These are phyloP conservation scores for Pteromalus puparum DNA, from an alignment of 1,140 invertebrate genomes.

Conservation along the genomic window DNA sequence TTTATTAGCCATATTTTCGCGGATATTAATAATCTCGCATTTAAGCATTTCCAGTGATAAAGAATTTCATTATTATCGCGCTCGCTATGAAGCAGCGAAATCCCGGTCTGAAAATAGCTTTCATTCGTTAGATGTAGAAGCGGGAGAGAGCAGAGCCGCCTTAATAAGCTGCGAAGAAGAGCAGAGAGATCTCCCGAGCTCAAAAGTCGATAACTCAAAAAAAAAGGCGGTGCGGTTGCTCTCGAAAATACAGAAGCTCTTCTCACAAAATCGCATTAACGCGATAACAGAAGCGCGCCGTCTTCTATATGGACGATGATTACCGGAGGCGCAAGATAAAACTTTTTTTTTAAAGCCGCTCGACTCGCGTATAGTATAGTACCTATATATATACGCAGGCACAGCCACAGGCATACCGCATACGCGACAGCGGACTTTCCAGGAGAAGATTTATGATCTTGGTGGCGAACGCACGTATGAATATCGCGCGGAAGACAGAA, in stretches of 20 bases:
- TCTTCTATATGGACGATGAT: conserved; percentile 12
- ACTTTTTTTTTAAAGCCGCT: background rate
- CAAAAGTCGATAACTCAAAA: conserved; percentile 21
- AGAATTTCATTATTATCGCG: background rate
- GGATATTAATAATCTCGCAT: background rate
- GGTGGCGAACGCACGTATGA: background rate
- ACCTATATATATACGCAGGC: background rate
- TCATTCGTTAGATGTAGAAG: background rate
- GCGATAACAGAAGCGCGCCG: conserved; percentile 21
- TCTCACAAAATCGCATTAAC: conserved; percentile 14
- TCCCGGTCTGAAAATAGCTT: background rate
- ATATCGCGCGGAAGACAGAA: background rate
- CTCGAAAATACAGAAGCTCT: conserved; percentile 1
- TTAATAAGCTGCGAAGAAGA: background rate
- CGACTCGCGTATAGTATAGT: too few species aligned
- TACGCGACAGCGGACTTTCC: background rate
- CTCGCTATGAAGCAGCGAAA: background rate
- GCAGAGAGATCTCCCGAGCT: background rate
- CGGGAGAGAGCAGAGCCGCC: background rate
- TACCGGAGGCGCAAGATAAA: background rate
- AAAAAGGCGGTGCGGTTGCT: background rate
- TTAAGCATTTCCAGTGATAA: background rate
- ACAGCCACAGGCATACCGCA: background rate
- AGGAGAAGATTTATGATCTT: conserved; percentile 3
- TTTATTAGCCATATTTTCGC: background rate